Evolutionary conservation across 2,888 invertebrate species (phyloP).

Genomic region (Drosophila nr. medialis): DNA sequence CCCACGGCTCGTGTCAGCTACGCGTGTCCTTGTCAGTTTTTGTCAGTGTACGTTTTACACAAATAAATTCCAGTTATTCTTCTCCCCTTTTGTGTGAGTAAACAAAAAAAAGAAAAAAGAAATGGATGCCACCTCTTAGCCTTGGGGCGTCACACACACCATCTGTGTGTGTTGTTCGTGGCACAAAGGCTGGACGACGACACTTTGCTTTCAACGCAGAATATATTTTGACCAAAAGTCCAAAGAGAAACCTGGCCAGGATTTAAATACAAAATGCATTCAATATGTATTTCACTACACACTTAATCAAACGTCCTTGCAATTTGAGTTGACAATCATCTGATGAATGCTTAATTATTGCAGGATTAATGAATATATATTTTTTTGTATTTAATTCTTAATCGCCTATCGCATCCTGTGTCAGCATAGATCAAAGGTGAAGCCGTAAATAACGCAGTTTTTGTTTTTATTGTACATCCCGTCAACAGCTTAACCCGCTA

Average conservation of each 20-base stretch:
- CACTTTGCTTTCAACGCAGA: conserved; percentile 33
- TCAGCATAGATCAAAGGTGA: conserved; percentile 44
- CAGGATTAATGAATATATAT: conserved; percentile 22
- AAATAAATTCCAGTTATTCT: conserved; percentile 70
- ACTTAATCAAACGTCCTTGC: not conserved
- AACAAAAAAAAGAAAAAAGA: not conserved
- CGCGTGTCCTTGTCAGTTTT: conserved; percentile 38
- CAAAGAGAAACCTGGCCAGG: conserved; percentile 27
- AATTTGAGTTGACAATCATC: not conserved
- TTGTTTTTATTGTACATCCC: conserved; percentile 6
- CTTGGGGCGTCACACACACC: conserved; percentile 25
- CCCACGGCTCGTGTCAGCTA: conserved; percentile 32
- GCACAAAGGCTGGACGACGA: conserved; percentile 37
- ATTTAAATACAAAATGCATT: conserved; percentile 34
- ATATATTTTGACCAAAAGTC: conserved; percentile 39
- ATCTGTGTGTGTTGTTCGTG: conserved; percentile 33
- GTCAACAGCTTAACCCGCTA: conserved; percentile 31
- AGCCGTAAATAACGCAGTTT: conserved; percentile 43
- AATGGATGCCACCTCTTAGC: conserved; percentile 30
- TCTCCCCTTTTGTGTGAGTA: conserved; percentile 15
- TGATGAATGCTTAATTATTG: conserved; percentile 16
- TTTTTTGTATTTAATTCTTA: conserved; percentile 24
- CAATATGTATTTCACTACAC: not conserved
- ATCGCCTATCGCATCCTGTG: conserved; percentile 26
- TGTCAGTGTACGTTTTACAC: conserved; percentile 70